A percentile compares a stretch with the other conserved stretches of the same genome.
These are phyloP conservation scores for Patiria pectinifera DNA, from an alignment of 53 echinoderm and acorn worm species.

Conservation along the genomic window DNA sequence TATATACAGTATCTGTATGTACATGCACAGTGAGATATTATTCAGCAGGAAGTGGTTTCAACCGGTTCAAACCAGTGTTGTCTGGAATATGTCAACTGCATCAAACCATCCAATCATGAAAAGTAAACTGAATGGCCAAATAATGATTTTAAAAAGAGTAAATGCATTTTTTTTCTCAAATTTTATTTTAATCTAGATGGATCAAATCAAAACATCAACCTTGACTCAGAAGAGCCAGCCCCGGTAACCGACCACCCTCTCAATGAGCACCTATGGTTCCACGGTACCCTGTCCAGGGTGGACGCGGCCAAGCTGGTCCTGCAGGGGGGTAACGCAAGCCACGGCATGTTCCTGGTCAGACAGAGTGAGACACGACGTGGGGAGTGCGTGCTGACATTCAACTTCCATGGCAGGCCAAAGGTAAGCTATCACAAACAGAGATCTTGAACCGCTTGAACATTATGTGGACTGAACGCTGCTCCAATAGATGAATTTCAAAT, in stretches of 20 bases:
- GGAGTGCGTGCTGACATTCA: conserved; percentile 96
- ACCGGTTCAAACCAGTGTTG: too few relatives aligned
- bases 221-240: conserved; percentile 20
- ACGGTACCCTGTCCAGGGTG: conserved; percentile 91
- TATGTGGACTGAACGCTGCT: too few relatives aligned
- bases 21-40: too few relatives aligned
- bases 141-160: too few relatives aligned
- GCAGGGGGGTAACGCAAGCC: conserved; percentile 82
- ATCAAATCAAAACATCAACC: conserved; percentile 58
- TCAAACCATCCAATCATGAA: too few relatives aligned
- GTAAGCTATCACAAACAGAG: conserved; percentile 34
- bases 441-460: background rate
- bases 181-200: too few relatives aligned
- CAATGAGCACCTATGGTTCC: conserved; percentile 95
- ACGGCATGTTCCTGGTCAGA: conserved; percentile 96
- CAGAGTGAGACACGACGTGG: conserved; percentile 97
- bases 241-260: conserved; percentile 80
- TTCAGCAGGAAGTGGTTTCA: too few relatives aligned
- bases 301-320: conserved; percentile 94
- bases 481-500: too few relatives aligned
- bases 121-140: too few relatives aligned
- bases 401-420: conserved; percentile 99
- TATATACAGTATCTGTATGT: too few relatives aligned
- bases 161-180: too few relatives aligned
- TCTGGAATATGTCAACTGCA: too few relatives aligned